phyloP scores from a whole-genome alignment of 2,113 vertebrate genomes.

The Rallus limicola region DNA sequence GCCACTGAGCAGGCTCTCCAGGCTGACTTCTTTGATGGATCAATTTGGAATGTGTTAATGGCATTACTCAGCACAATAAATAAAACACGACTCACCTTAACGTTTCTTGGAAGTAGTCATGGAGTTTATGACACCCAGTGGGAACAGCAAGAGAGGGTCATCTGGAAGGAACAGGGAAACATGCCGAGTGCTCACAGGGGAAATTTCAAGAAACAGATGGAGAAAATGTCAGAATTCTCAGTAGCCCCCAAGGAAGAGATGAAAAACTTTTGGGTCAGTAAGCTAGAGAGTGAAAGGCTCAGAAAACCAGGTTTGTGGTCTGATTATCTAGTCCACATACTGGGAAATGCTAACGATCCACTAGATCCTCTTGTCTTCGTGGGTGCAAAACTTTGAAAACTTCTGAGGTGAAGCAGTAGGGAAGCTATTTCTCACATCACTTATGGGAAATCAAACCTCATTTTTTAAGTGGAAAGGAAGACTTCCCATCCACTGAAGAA shows the following conservation, averaged over 20 bases:
- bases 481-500: neutral
- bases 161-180: slow-evolving; percentile 66
- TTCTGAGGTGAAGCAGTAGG: neutral
- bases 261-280: slow-evolving; percentile 66
- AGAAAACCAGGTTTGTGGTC: neutral
- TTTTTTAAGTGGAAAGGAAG: neutral
- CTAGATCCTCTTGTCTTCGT: neutral
- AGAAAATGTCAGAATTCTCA: slow-evolving; percentile 64
- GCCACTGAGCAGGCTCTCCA: slow-evolving; percentile 35
- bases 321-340: neutral
- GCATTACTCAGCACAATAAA: slow-evolving; percentile 64
- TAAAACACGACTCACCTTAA: slow-evolving; percentile 63
- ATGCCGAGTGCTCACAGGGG: slow-evolving; percentile 47
- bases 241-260: slow-evolving; percentile 31
- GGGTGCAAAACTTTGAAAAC: neutral
- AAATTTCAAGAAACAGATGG: slow-evolving; percentile 70
- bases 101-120: slow-evolving; percentile 64
- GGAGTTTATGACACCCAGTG: slow-evolving; percentile 65
- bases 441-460: neutral
- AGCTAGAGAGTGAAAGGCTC: slow-evolving; percentile 54
- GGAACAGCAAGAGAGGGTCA: slow-evolving; percentile 65
- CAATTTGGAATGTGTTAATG: slow-evolving; percentile 62
- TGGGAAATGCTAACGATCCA: neutral
- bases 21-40: slow-evolving; percentile 46
- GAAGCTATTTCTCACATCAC: neutral